Evolutionary conservation across 2,888 invertebrate species (phyloP), one percentile per base, ranked within the genome.

Genomic region (Megaustenia siamemsis): DNA sequence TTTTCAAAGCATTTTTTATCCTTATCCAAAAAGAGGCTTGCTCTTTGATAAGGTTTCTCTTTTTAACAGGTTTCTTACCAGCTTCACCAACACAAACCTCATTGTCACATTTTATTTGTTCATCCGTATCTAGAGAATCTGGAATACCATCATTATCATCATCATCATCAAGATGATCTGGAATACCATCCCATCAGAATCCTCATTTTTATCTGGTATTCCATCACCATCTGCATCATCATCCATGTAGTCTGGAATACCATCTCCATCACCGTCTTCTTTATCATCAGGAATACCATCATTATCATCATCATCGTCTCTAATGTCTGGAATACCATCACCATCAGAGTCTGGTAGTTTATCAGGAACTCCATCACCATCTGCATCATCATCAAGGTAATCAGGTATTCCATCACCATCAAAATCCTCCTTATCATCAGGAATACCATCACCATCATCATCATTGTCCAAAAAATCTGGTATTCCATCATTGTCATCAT

Each of bases 351-450:
- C 91, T 24, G 91, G 91, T 85, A 91, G 83, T 79, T 88, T 89
- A 81, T 92, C 91, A n/a, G 91, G 91, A 78, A 93, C 90, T 1
- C 93, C 93, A 86, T 93, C 92, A 24, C 91, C 91, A 87, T 93
- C 92, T 38, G 85, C 88, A 86, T 93, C 93, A 38, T 86, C 84
- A 21, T 90, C 90, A 35, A 88, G 43, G 63, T 89, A 71, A 49
- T 91, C 90, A 1, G 90, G 89, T 40, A 91, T 91, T n/a, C 91
- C 91, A 82, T 89, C 89, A 28, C 90, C 90, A 86, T 90, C 90
- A 38, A 85, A 86, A 88, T 63, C 89, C 45, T 91, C 91, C 3
- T 88, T 73, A 45, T 89, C 69, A 85, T 91, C 91, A 1, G 91
- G 91, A 10, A 91, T 90, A 6, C 91, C 91, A 86, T 91, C 91